phyloP scores from a whole-genome alignment of 2,888 invertebrate genomes.

The Lasioglossum malachurum region DNA sequence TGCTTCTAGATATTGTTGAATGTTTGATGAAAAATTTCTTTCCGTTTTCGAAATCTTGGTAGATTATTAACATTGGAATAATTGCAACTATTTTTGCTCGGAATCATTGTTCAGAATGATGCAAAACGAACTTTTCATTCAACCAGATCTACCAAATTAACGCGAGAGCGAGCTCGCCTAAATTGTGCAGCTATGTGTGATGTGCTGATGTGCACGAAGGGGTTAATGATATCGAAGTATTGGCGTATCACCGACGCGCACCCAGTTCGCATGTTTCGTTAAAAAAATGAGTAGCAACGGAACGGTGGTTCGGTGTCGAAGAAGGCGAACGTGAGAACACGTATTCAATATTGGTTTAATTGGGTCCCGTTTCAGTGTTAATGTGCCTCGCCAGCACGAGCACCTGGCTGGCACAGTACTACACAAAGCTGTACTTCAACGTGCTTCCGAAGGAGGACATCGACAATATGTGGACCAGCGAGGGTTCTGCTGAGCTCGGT shows the following conservation, averaged over 20 bases:
- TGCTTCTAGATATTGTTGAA: neutral
- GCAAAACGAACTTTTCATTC: no score
- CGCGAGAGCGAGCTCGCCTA: neutral
- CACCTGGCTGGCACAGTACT: constrained; percentile 94
- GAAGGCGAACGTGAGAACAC: neutral
- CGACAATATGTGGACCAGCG: constrained; percentile 93
- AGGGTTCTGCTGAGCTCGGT: constrained; percentile 92
- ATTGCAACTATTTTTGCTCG: neutral
- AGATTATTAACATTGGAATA: neutral
- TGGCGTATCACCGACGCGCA: no score
- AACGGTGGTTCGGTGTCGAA: neutral
- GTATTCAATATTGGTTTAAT: constrained; percentile 9
- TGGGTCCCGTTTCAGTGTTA: constrained; percentile 87
- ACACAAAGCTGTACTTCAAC: constrained; percentile 92
- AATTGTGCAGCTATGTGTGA: neutral
- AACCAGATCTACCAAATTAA: neutral
- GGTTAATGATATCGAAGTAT: neutral
- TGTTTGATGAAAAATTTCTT: neutral
- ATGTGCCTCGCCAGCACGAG: constrained; percentile 91
- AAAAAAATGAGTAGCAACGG: neutral
- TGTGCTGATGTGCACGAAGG: neutral
- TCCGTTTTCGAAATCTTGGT: no score
- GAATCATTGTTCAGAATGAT: neutral
- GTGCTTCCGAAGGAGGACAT: constrained; percentile 93
- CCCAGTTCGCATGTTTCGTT: neutral